Percentiles rank a stretch among this genome's conserved stretches.
phyloP scores from a whole-genome alignment of 2,888 invertebrate species.

The Tipula helvola region DNA sequence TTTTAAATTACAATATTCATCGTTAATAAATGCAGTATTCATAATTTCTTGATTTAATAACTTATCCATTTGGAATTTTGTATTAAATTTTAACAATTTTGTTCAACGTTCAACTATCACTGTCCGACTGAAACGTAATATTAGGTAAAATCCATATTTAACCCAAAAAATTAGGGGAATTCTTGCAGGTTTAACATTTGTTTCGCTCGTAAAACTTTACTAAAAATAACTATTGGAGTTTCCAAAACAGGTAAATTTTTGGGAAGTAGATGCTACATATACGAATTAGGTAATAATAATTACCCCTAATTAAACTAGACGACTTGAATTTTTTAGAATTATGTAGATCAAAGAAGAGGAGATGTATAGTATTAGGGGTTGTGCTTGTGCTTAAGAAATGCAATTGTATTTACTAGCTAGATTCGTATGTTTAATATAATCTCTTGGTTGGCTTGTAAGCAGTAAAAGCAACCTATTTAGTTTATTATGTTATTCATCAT shows the following conservation, averaged over 20 bases:
- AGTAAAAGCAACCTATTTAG: too few species aligned
- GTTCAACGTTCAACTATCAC: background rate
- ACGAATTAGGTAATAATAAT: too few species aligned
- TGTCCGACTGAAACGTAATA: background rate
- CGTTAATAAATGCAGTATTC: background rate
- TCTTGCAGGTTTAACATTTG: background rate
- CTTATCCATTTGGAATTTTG: background rate
- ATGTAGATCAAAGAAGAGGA: background rate
- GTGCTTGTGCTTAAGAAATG: background rate
- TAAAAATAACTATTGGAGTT: background rate
- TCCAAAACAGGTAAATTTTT: background rate
- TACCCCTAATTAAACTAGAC: too few species aligned
- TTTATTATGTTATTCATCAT: too few species aligned
- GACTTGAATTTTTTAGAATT: background rate
- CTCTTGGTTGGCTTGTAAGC: too few species aligned
- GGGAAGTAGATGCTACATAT: too few species aligned
- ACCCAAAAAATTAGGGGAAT: background rate
- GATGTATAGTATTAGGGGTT: background rate
- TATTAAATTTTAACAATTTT: background rate
- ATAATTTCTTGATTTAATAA: background rate
- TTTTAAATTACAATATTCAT: background rate
- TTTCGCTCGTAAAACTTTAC: background rate
- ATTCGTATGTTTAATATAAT: too few species aligned
- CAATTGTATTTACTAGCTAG: too few species aligned
- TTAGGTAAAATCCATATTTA: background rate